These are phyloP conservation scores for Mugil cephalus DNA, from an alignment of 2,113 vertebrate species.

Conservation along the genomic window DNA sequence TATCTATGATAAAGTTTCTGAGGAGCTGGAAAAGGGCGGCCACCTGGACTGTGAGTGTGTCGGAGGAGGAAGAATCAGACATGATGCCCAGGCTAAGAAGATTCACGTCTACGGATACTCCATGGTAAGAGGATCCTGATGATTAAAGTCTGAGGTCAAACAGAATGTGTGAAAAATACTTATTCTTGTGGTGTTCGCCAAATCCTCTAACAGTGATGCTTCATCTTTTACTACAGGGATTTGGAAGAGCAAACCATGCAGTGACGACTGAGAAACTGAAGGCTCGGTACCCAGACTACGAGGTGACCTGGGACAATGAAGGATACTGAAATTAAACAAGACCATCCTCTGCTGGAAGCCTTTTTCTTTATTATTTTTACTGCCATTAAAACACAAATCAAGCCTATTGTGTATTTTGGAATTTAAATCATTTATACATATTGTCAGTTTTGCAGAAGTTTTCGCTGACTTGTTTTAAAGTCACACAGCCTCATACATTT, in stretches of 20 bases:
- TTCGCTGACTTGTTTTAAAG: constrained; percentile 47
- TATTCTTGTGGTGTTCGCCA: neutral
- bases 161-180: neutral
- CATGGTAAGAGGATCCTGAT: constrained; percentile 82
- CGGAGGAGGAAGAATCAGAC: constrained; percentile 91
- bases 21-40: constrained; percentile 85
- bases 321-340: constrained; percentile 88
- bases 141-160: neutral
- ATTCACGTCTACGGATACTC: constrained; percentile 96
- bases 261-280: constrained; percentile 91
- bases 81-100: constrained; percentile 85
- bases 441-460: neutral
- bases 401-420: neutral
- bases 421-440: constrained; percentile 2
- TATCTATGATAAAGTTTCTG: constrained; percentile 89
- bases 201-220: neutral
- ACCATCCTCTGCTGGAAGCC: neutral
- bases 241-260: constrained; percentile 90
- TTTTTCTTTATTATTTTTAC: too few species aligned
- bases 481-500: constrained; percentile 1
- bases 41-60: constrained; percentile 89
- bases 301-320: constrained; percentile 94
- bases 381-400: too few species aligned
- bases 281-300: constrained; percentile 88
- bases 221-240: constrained; percentile 85